These are phyloP conservation scores for Magallana nippona DNA, from an alignment of 2,888 invertebrate species.

Conservation along the genomic window DNA sequence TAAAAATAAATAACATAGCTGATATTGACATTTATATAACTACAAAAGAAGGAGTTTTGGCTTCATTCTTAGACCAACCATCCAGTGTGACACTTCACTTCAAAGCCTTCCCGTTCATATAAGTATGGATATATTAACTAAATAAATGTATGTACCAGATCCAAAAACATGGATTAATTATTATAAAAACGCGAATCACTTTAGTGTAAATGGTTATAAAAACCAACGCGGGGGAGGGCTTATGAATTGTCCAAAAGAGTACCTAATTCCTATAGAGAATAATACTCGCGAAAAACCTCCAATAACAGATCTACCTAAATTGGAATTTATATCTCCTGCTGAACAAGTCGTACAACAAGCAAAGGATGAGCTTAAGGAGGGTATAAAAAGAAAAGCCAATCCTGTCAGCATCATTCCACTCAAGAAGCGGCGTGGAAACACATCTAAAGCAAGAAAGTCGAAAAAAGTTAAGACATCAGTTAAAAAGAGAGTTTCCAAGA, in stretches of 20 bases:
- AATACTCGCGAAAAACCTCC: neutral
- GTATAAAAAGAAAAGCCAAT: conserved; percentile 30
- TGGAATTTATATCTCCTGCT: conserved; percentile 34
- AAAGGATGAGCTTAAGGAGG: conserved; percentile 35
- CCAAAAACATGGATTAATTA: conserved; percentile 44
- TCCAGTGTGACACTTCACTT: conserved; percentile 47
- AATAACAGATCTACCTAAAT: neutral
- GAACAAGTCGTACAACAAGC: conserved; percentile 43
- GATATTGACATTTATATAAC: conserved; percentile 47
- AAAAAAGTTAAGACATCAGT: neutral
- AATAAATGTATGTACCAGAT: neutral
- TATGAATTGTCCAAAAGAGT: neutral
- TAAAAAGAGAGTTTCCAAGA: neutral
- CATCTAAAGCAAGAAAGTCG: conserved; percentile 6
- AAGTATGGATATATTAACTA: conserved; percentile 10
- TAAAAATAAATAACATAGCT: conserved; percentile 35
- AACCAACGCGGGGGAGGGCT: conserved; percentile 36
- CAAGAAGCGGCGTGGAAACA: conserved; percentile 37
- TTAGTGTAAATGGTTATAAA: neutral
- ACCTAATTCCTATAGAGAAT: conserved; percentile 36
- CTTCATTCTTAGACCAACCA: conserved; percentile 43
- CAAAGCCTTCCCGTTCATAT: conserved; percentile 41
- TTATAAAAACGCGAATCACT: conserved; percentile 11
- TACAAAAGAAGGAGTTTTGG: neutral
- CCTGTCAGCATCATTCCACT: neutral